Base-by-base conservation (phyloP, 2,888 invertebrate genomes). In the Anthrax anthrax region DNA sequence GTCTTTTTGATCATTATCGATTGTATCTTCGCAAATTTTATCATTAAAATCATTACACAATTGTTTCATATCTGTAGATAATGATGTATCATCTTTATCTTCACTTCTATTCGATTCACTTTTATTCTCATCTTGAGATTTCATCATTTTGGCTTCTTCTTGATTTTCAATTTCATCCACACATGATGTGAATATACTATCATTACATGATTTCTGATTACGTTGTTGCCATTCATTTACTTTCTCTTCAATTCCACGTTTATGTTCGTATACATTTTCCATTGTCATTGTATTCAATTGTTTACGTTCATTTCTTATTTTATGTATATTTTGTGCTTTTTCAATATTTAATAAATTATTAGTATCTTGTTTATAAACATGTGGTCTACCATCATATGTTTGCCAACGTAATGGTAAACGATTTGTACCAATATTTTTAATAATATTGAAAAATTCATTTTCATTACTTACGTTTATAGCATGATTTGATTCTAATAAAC, bases 171-270 rank as follows among this genome's bases (percentile, higher is more conserved):
- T 23, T 6, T 23, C 23, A 23, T 23, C 23, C 4, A 23, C 8
- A 6, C 8, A 6, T 23, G 8, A 6, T 23, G 23, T 43, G 4
- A 46, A 37, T 27, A 47, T 42, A 42, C 46, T 47, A 34, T 50
- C 50, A 12, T 12, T 32, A 13, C 37, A 40, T 3, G 37, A 37
- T 29, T 41, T 34, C 16, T 45, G 14, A 39, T 50, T 50, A 13
- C 44, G 39, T 29, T 41, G 16, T 27, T 46, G 46, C 50, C 50
- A 50, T 42, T 50, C 50, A 2, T 18, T 39, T n/a, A 46, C 46
- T 40, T 50, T 50, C 14, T 42, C 32, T 16, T 44, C 46, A 18
- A 46, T 32, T 12, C 12, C 12, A 8, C 23, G 23, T n/a, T 43
- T 43, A 13, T 45, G 13, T 14, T 40, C 47, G 27, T 37, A 39